phyloP scores from a whole-genome alignment of 2,113 vertebrate genomes.

The Nibea albiflora region DNA sequence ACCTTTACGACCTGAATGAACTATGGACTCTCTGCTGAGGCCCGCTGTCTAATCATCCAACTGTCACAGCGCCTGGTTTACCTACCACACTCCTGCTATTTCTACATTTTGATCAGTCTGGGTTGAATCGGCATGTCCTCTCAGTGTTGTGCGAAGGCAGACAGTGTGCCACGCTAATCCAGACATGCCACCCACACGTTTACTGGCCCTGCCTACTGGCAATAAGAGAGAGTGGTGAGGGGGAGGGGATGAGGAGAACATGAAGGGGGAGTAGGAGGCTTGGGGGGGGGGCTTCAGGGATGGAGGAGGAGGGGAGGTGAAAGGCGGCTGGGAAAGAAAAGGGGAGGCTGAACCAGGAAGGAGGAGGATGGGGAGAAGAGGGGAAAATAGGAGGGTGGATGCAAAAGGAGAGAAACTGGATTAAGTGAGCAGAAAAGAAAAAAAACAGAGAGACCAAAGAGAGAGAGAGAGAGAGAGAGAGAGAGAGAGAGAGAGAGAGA shows the following conservation, averaged over 20 bases:
- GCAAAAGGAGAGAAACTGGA: constrained; percentile 25
- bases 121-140: constrained; percentile 49
- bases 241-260: constrained; percentile 57
- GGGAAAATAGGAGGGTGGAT: constrained; percentile 26
- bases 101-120: constrained; percentile 46
- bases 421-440: constrained; percentile 28
- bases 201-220: constrained; percentile 64
- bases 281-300: neutral
- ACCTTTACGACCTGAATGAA: constrained; percentile 8
- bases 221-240: constrained; percentile 7
- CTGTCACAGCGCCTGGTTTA: neutral
- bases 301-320: constrained; percentile 37
- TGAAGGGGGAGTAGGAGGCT: constrained; percentile 16
- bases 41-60: neutral
- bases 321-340: constrained; percentile 35
- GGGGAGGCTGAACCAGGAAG: constrained; percentile 23
- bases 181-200: constrained; percentile 73
- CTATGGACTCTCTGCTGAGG: constrained; percentile 17
- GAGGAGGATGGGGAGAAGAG: constrained; percentile 25
- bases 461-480: neutral
- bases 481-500: neutral
- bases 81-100: constrained; percentile 40
- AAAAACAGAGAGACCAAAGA: no score
- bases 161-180: constrained; percentile 66
- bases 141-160: constrained; percentile 35